phyloP scores from a whole-genome alignment of 1,140 invertebrate species.

The Lasioglossum baleicum region DNA sequence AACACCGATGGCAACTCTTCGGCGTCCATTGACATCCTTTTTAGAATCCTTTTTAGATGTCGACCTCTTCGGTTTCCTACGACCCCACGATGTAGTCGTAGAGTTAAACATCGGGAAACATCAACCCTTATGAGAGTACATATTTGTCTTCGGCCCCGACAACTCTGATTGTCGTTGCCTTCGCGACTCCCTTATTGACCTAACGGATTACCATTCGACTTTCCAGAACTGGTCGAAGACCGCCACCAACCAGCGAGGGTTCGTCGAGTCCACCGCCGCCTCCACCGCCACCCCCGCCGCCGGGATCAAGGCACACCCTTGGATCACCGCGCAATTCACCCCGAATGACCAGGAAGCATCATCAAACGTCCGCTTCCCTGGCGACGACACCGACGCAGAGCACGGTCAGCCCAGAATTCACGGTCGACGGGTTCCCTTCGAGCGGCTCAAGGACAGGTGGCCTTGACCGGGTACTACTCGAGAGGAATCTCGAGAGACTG shows the following conservation, averaged over 20 bases:
- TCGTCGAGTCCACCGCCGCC: conserved; percentile 76
- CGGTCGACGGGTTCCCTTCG: conserved; percentile 46
- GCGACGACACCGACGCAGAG: conserved; percentile 73
- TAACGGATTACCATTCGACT: background rate
- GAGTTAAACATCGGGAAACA: background rate
- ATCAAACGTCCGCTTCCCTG: conserved; percentile 74
- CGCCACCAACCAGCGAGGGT: conserved; percentile 67
- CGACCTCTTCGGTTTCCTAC: no score
- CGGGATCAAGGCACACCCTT: conserved; percentile 67
- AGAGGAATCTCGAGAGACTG: conserved; percentile 82
- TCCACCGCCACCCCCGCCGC: conserved; percentile 69
- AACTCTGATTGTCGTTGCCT: background rate
- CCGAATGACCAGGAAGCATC: conserved; percentile 74
- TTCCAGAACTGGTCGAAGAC: conserved; percentile 64
- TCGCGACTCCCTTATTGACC: no score
- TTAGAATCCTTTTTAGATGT: no score
- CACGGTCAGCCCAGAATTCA: conserved; percentile 52
- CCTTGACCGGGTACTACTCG: conserved; percentile 82
- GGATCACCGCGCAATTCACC: conserved; percentile 75
- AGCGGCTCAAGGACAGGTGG: conserved; percentile 74
- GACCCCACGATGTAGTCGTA: no score
- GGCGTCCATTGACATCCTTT: no score
- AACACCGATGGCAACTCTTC: no score
- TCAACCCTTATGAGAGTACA: background rate
- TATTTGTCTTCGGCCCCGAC: background rate